phyloP scores from a whole-genome alignment of 2,888 invertebrate species.

The Himalopsyche anomala region DNA sequence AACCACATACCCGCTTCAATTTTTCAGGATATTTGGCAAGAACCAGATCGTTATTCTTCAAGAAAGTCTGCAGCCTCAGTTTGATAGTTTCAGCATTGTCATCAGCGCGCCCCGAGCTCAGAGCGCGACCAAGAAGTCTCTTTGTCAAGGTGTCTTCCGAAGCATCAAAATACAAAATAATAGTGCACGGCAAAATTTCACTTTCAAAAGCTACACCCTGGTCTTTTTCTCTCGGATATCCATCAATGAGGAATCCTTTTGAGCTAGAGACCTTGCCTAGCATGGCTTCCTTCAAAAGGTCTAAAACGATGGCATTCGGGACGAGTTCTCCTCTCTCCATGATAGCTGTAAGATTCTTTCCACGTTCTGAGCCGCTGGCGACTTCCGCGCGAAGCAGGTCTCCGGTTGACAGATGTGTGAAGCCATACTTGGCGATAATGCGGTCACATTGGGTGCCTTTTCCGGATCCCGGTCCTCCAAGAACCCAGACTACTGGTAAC shows the following conservation, averaged over 20 bases:
- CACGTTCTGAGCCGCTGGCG: slow-evolving; percentile 90
- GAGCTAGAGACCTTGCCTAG: slow-evolving; percentile 74
- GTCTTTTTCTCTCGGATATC: slow-evolving; percentile 92
- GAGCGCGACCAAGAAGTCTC: slow-evolving; percentile 86
- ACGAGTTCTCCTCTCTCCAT: slow-evolving; percentile 95
- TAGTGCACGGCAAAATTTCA: slow-evolving; percentile 79
- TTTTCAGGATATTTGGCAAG: slow-evolving; percentile 88
- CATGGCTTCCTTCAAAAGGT: slow-evolving; percentile 92
- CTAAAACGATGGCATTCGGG: slow-evolving; percentile 91
- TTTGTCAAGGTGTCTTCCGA: slow-evolving; percentile 85
- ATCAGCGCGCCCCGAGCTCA: slow-evolving; percentile 89
- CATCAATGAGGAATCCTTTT: slow-evolving; percentile 94
- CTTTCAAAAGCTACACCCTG: slow-evolving; percentile 92
- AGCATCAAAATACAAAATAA: slow-evolving; percentile 91
- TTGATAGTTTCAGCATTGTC: slow-evolving; percentile 97
- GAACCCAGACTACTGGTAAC: slow-evolving; percentile 91
- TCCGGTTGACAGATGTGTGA: slow-evolving; percentile 95
- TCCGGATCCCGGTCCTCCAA: slow-evolving; percentile 97
- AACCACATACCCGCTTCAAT: slow-evolving; percentile 81
- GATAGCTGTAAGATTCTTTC: slow-evolving; percentile 87
- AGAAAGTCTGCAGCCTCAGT: slow-evolving; percentile 92
- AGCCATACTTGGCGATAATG: slow-evolving; percentile 94
- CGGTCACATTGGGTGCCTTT: slow-evolving; percentile 97
- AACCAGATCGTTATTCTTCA: slow-evolving; percentile 90
- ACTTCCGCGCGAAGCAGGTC: slow-evolving; percentile 94